Conservation (phyloP, 2,113 vertebrate genomes). For the Pseudolaguvia tuberculata region DNA sequence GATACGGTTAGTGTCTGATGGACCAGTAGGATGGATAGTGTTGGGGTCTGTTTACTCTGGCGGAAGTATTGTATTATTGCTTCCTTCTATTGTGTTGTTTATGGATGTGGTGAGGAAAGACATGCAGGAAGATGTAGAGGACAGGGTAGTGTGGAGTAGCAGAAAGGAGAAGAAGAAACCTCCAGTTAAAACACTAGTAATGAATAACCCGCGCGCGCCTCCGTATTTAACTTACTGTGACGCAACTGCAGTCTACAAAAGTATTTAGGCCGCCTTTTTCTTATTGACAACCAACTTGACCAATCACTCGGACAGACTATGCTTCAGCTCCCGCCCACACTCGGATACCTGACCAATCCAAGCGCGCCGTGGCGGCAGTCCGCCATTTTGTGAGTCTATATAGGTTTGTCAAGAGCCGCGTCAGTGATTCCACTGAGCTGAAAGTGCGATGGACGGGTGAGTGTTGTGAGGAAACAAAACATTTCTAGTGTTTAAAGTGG, state of each 20-base stretch:
- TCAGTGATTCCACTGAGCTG: conserved; percentile 74
- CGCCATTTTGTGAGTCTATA: conserved; percentile 98
- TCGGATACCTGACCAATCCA: conserved; percentile 60
- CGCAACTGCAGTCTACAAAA: conserved; percentile 59
- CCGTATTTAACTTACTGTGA: too few relatives aligned
- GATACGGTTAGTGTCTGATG: too few relatives aligned
- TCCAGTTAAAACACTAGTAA: too few relatives aligned
- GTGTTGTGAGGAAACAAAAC: conserved; percentile 53
- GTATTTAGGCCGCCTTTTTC: conserved; percentile 44
- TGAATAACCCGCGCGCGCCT: too few relatives aligned
- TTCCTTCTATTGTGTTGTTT: too few relatives aligned
- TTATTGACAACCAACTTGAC: conserved; percentile 56
- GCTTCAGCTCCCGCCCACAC: conserved; percentile 51
- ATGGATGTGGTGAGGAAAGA: too few relatives aligned
- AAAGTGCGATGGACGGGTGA: conserved; percentile 98
- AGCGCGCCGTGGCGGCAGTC: conserved; percentile 59
- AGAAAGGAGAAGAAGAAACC: too few relatives aligned
- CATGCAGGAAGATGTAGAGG: too few relatives aligned
- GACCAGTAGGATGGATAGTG: too few relatives aligned
- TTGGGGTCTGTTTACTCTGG: too few relatives aligned
- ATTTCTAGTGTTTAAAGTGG: background rate
- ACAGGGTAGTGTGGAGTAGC: too few relatives aligned
- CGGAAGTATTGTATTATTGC: too few relatives aligned
- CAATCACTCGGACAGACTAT: conserved; percentile 49
- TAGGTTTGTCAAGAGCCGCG: conserved; percentile 69